Evolutionary conservation across 2,888 invertebrate genomes (phyloP).

Genomic region (Stramonita haemastoma): DNA sequence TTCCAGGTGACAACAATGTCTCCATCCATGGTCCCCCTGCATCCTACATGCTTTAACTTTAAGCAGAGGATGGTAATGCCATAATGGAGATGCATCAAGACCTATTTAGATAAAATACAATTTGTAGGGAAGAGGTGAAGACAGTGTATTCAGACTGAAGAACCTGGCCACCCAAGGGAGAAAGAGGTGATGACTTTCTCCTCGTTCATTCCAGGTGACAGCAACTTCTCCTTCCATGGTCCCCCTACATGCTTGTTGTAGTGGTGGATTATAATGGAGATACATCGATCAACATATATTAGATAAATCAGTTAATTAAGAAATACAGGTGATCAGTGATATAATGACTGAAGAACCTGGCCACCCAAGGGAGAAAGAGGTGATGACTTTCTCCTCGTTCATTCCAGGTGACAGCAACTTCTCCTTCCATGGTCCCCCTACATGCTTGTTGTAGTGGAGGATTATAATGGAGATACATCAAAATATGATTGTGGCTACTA

Average conservation of each 20-base stretch:
- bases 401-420: constrained; percentile 20
- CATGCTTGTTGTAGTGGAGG: neutral
- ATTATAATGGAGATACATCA: neutral
- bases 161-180: constrained; percentile 28
- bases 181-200: neutral
- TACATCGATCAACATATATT: too few species aligned
- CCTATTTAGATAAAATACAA: too few species aligned
- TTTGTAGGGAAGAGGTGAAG: too few species aligned
- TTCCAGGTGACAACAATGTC: constrained; percentile 16
- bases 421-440: neutral
- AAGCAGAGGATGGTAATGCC: too few species aligned
- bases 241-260: neutral
- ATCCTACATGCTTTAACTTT: too few species aligned
- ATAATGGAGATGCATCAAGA: too few species aligned
- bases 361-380: constrained; percentile 14
- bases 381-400: constrained; percentile 7
- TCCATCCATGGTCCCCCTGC: neutral
- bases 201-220: constrained; percentile 33
- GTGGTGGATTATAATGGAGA: too few species aligned
- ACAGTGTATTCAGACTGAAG: too few species aligned
- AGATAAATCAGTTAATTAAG: neutral
- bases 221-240: neutral
- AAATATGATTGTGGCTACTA: too few species aligned
- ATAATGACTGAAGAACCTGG: neutral
- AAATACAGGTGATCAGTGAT: neutral